A percentile compares a stretch with the other conserved stretches of the same genome.
phyloP scores from a whole-genome alignment of 2,113 vertebrate genomes.

The Oncorhynchus gorbuscha region DNA sequence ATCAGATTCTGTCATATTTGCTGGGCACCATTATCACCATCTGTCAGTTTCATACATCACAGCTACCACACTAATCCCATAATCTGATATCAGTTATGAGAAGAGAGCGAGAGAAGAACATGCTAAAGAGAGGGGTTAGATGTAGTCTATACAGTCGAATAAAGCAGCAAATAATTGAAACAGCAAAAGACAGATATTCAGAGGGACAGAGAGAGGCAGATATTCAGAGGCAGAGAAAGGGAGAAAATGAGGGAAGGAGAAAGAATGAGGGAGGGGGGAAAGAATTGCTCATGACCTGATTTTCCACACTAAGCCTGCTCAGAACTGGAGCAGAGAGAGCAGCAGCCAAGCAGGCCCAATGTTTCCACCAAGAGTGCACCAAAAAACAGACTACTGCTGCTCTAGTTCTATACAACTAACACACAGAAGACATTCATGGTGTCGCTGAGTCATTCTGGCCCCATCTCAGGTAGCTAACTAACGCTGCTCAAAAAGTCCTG shows the following conservation, averaged over 20 bases:
- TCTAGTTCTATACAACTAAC: constrained; percentile 31
- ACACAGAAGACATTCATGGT: constrained; percentile 9
- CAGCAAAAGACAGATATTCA: neutral
- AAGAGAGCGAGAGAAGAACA: neutral
- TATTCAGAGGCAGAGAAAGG: constrained; percentile 2
- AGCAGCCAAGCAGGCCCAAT: constrained; percentile 30
- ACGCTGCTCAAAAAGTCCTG: neutral
- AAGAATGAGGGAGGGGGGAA: constrained; percentile 1
- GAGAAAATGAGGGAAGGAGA: constrained; percentile 15
- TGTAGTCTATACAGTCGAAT: neutral
- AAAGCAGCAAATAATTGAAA: neutral
- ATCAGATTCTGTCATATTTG: constrained; percentile 10
- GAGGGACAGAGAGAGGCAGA: constrained; percentile 9
- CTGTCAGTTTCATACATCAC: constrained; percentile 47
- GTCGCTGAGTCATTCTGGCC: constrained; percentile 45
- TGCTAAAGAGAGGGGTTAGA: neutral
- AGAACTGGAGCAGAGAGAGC: constrained; percentile 49
- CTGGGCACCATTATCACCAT: constrained; percentile 42
- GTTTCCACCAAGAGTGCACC: neutral
- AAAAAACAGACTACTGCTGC: neutral
- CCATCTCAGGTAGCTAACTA: neutral
- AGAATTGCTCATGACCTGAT: constrained; percentile 61
- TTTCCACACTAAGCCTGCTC: constrained; percentile 57
- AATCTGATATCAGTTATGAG: constrained; percentile 68
- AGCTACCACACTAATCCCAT: constrained; percentile 56